These are phyloP conservation scores for Myiagra hebetior DNA, from an alignment of 2,113 vertebrate genomes.

Conservation along the genomic window DNA sequence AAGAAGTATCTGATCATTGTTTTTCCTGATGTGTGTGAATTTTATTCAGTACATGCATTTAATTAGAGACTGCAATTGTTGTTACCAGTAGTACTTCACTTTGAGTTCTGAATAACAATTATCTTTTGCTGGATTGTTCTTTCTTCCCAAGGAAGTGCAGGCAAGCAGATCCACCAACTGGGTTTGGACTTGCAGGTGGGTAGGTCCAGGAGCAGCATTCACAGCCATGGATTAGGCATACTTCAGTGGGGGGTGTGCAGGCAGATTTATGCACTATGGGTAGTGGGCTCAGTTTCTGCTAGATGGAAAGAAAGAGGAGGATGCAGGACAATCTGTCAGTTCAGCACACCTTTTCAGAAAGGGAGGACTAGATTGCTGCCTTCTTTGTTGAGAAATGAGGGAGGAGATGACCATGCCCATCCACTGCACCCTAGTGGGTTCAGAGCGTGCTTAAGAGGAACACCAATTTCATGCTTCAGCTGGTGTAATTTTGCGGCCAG, in stretches of 20 bases:
- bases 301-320: background rate
- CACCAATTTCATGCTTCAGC: background rate
- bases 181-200: background rate
- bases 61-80: background rate
- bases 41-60: background rate
- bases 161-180: background rate
- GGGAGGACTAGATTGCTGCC: background rate
- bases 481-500: background rate
- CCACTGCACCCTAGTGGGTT: background rate
- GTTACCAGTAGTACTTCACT: background rate
- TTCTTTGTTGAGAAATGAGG: background rate
- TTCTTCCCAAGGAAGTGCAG: background rate
- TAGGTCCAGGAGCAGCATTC: background rate
- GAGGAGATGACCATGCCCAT: background rate
- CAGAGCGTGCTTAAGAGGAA: background rate
- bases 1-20: background rate
- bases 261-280: background rate
- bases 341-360: background rate
- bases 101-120: background rate
- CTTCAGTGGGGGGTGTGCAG: fast-evolving
- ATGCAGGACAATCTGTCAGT: background rate
- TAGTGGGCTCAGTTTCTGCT: background rate
- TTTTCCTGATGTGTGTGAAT: background rate
- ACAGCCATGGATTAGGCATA: background rate
- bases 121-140: background rate